Conservation (phyloP, 2,888 invertebrate genomes). For the Watsonalla binaria region DNA sequence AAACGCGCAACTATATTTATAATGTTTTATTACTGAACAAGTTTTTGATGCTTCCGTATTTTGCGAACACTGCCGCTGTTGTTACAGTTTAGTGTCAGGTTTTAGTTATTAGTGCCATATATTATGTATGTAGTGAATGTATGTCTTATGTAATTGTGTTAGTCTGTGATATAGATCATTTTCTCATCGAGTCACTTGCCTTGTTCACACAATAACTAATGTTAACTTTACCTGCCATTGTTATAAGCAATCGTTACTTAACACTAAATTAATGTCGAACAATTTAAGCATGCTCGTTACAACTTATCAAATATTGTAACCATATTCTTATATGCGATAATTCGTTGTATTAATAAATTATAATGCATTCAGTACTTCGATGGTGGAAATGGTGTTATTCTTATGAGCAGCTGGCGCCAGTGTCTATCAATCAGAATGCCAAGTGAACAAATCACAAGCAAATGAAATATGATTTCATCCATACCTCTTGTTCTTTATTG, state of each 20-base stretch:
- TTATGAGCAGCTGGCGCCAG: too few species aligned
- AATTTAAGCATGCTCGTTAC: neutral
- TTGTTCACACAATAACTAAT: constrained; percentile 36
- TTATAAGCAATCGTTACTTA: too few species aligned
- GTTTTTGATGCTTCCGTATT: constrained; percentile 7
- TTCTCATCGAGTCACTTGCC: constrained; percentile 57
- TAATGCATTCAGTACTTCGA: neutral
- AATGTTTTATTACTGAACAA: neutral
- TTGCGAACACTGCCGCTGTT: constrained; percentile 51
- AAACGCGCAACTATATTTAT: constrained; percentile 1
- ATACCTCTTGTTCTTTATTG: neutral
- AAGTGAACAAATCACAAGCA: neutral
- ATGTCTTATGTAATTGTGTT: constrained; percentile 59
- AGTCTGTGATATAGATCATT: constrained; percentile 73
- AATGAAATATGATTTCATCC: too few species aligned
- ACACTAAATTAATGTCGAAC: too few species aligned
- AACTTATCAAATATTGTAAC: neutral
- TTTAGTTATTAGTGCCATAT: constrained; percentile 72
- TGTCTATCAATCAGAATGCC: too few species aligned
- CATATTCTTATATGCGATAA: neutral
- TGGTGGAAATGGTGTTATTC: neutral
- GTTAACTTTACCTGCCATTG: neutral
- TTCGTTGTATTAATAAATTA: neutral
- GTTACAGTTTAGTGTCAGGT: constrained; percentile 47
- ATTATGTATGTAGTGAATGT: constrained; percentile 53